These are phyloP conservation scores for Adelognathus sp. DNA, from an alignment of 2,888 invertebrate species.

Conservation along the genomic window DNA sequence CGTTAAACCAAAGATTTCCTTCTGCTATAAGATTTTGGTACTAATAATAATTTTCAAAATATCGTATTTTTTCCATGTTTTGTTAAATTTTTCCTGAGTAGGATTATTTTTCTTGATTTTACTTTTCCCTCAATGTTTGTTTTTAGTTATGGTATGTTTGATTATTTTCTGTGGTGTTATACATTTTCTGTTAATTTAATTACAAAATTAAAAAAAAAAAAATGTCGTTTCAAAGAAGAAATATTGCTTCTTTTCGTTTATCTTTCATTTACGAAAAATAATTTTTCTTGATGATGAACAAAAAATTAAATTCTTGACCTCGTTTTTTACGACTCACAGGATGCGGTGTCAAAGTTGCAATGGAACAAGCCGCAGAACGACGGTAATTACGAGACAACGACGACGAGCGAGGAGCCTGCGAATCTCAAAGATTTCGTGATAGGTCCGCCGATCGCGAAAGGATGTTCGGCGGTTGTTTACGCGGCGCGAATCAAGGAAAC, in stretches of 20 bases:
- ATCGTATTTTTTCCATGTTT: too few relatives aligned
- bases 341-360: conserved; percentile 84
- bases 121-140: too few relatives aligned
- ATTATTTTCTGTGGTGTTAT: too few relatives aligned
- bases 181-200: too few relatives aligned
- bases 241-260: not conserved
- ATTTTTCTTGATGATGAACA: too few relatives aligned
- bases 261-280: not conserved
- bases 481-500: conserved; percentile 83
- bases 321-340: too few relatives aligned
- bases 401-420: conserved; percentile 80
- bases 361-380: conserved; percentile 82
- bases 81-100: too few relatives aligned
- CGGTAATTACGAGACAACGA: conserved; percentile 78
- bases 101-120: too few relatives aligned
- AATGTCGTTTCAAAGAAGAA: too few relatives aligned
- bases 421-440: conserved; percentile 85
- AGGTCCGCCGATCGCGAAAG: conserved; percentile 89
- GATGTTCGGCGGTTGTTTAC: conserved; percentile 92
- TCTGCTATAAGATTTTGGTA: not conserved
- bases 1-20: not conserved
- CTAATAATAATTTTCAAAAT: too few relatives aligned
- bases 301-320: conserved; percentile 40
- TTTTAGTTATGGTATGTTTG: too few relatives aligned
- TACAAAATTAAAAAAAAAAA: too few relatives aligned